A percentile compares a stretch with the other conserved stretches of the same genome.
Conservation (phyloP, 1,140 invertebrate genomes). For the Adelges cooleyi region DNA sequence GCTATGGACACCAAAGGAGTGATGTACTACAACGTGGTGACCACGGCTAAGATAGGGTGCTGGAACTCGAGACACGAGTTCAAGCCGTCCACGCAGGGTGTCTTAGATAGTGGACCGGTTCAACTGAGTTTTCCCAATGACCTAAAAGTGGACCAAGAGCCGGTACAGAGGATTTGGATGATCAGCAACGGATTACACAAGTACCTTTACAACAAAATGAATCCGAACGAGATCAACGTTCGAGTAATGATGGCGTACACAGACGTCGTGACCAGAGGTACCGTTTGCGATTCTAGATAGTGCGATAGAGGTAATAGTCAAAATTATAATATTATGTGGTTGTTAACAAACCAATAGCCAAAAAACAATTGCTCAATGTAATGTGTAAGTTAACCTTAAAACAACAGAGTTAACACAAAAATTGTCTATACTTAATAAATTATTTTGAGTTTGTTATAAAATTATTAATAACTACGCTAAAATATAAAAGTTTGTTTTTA, state of each 20-base stretch:
- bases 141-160: slow-evolving; percentile 56
- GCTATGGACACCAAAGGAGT: slow-evolving; percentile 56
- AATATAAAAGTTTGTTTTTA: too few species aligned
- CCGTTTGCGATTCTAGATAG: slow-evolving; percentile 52
- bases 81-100: slow-evolving; percentile 43
- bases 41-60: slow-evolving; percentile 58
- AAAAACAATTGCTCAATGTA: neutral
- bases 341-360: neutral
- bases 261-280: slow-evolving; percentile 48
- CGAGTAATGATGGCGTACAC: slow-evolving; percentile 52
- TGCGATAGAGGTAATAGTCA: neutral
- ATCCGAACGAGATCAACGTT: slow-evolving; percentile 57
- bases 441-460: neutral
- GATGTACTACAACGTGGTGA: slow-evolving; percentile 66
- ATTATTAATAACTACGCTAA: too few species aligned
- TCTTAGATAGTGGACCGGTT: slow-evolving; percentile 46
- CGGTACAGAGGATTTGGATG: slow-evolving; percentile 54
- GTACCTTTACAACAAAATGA: slow-evolving; percentile 54
- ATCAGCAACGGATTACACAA: slow-evolving; percentile 60
- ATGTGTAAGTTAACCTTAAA: neutral
- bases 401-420: neutral
- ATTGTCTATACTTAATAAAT: neutral
- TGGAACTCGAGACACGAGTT: slow-evolving; percentile 49
- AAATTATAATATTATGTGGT: too few species aligned
- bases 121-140: slow-evolving; percentile 66